Evolutionary conservation across 2,113 vertebrate species (phyloP).

Genomic region (Erythrolamprus reginae): DNA sequence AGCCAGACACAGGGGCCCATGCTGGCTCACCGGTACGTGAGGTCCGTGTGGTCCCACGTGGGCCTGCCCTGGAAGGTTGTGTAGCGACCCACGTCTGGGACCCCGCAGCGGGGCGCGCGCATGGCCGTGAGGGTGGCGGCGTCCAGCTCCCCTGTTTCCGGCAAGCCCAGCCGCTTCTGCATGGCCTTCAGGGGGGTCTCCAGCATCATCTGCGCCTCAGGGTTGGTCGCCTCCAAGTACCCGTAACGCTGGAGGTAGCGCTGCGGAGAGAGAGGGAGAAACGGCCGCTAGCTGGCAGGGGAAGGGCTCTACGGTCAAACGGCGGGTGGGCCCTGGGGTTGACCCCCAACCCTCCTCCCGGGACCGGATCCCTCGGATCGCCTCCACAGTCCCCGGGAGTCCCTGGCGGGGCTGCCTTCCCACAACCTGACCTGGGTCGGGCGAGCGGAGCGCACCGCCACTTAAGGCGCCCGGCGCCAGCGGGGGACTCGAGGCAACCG

Average conservation of each 20-base stretch:
- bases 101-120: conserved; percentile 86
- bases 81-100: conserved; percentile 83
- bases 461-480: too few relatives aligned
- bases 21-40: conserved; percentile 84
- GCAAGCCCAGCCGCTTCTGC: conserved; percentile 82
- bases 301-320: too few relatives aligned
- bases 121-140: conserved; percentile 74
- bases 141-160: conserved; percentile 82
- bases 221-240: conserved; percentile 60
- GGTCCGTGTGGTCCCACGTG: conserved; percentile 85
- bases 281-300: not conserved
- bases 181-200: conserved; percentile 70
- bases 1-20: rapidly evolving
- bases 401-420: not conserved
- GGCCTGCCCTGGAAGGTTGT: conserved; percentile 85
- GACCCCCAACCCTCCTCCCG: not conserved
- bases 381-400: too few relatives aligned
- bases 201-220: conserved; percentile 54
- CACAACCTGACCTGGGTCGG: not conserved
- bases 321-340: too few relatives aligned
- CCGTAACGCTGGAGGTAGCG: conserved; percentile 83
- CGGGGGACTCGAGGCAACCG: not conserved
- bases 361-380: too few relatives aligned
- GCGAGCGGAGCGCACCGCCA: too few relatives aligned
- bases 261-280: conserved; percentile 62